Evolutionary conservation across 2,113 vertebrate genomes (phyloP).

Genomic region (Lagopus leucura): DNA sequence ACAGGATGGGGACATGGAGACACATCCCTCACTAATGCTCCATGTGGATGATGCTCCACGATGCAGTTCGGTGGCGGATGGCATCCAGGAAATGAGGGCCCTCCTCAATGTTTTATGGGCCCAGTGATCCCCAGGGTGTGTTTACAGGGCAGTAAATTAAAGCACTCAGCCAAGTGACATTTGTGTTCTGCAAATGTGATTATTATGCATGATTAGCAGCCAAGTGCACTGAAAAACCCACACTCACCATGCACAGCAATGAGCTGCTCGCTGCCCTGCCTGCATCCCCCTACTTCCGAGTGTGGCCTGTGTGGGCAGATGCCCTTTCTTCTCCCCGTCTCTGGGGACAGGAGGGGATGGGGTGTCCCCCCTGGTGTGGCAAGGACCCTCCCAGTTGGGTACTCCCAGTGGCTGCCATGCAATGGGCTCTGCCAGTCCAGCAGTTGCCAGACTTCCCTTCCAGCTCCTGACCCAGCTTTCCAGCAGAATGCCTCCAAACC

Average conservation of each 20-base stretch:
- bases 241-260: neutral
- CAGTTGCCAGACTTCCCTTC: conserved; percentile 33
- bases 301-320: neutral
- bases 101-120: conserved; percentile 70
- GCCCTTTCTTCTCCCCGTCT: neutral
- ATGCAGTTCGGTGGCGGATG: neutral
- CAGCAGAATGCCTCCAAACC: conserved; percentile 66
- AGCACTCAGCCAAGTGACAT: conserved; percentile 75
- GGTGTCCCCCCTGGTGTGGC: neutral
- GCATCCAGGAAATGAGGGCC: neutral
- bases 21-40: neutral
- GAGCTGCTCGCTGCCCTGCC: neutral
- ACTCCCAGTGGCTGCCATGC: rapidly evolving
- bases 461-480: conserved; percentile 57
- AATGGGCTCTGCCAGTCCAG: neutral
- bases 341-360: neutral
- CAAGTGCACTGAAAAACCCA: conserved; percentile 69
- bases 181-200: conserved; percentile 74
- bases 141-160: conserved; percentile 74
- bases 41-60: neutral
- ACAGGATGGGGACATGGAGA: neutral
- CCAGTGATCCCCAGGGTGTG: conserved; percentile 55
- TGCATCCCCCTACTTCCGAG: rapidly evolving
- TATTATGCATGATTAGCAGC: conserved; percentile 78
- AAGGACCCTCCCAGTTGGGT: rapidly evolving